Evolutionary conservation across 2,113 vertebrate species (phyloP).

Genomic region (Nicator chloris): DNA sequence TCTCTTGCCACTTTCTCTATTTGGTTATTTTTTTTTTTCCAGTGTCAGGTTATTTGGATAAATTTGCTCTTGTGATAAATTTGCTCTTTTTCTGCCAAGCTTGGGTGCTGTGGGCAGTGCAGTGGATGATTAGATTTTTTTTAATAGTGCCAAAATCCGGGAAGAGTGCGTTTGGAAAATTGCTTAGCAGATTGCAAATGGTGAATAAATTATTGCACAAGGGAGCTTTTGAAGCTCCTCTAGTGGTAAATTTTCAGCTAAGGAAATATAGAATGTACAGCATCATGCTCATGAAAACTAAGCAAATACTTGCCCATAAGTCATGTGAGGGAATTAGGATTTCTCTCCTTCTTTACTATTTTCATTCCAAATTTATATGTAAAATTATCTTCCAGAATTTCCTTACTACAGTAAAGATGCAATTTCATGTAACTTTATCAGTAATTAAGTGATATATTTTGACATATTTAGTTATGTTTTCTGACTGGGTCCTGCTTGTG

Average conservation of each 20-base stretch:
- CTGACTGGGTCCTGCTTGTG: fast-evolving
- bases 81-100: neutral
- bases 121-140: neutral
- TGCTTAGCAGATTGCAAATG: neutral
- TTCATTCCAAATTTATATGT: no score
- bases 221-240: neutral
- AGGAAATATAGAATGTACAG: neutral
- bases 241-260: neutral
- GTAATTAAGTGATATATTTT: neutral
- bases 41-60: neutral
- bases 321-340: neutral
- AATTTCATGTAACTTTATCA: neutral
- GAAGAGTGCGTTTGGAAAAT: neutral
- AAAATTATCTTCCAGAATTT: neutral
- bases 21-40: neutral
- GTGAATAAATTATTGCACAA: neutral
- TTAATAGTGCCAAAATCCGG: neutral
- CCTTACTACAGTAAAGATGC: neutral
- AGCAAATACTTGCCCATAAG: neutral
- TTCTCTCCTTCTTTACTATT: neutral
- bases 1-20: neutral
- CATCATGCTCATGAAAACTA: neutral
- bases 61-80: neutral
- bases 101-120: neutral
- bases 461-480: neutral